Conservation (phyloP, 2,113 vertebrate species). For the Equus przewalskii region DNA sequence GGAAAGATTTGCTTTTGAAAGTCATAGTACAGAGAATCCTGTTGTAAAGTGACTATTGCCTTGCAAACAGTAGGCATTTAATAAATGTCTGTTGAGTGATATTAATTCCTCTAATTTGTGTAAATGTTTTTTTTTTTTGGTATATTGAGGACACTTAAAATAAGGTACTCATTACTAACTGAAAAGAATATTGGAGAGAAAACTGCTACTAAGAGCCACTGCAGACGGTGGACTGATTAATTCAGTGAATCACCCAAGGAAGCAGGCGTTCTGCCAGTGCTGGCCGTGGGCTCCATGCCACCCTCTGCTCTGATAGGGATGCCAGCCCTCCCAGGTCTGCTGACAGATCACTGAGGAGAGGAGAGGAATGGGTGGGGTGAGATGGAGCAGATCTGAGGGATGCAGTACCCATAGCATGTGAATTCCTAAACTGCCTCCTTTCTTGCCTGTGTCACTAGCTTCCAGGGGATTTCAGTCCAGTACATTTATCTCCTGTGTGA, state of each 20-base stretch:
- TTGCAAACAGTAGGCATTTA: conserved; percentile 7
- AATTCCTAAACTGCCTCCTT: neutral
- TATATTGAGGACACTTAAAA: conserved; percentile 54
- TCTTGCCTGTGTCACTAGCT: neutral
- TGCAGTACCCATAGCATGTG: neutral
- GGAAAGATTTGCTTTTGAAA: conserved; percentile 32
- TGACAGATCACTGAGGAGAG: conserved; percentile 58
- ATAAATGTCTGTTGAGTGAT: neutral
- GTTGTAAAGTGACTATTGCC: neutral
- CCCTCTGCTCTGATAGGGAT: conserved; percentile 53
- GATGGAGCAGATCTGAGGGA: neutral
- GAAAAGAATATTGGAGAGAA: conserved; percentile 51
- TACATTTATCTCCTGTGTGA: neutral
- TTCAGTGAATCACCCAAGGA: conserved; percentile 68
- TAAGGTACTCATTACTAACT: conserved; percentile 53
- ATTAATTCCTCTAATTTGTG: neutral
- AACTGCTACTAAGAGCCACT: conserved; percentile 58
- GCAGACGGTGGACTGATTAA: conserved; percentile 71
- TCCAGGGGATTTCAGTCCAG: neutral
- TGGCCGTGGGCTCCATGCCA: conserved; percentile 61
- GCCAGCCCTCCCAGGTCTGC: conserved; percentile 49
- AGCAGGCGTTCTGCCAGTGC: conserved; percentile 57
- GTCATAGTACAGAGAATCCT: neutral
- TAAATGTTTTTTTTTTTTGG: conserved; percentile 34
- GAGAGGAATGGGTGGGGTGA: conserved; percentile 18